Percentiles rank a stretch among this genome's conserved stretches.
These are phyloP conservation scores for Caenorhabditis angaria DNA, from an alignment of 2,888 invertebrate genomes.

Conservation along the genomic window DNA sequence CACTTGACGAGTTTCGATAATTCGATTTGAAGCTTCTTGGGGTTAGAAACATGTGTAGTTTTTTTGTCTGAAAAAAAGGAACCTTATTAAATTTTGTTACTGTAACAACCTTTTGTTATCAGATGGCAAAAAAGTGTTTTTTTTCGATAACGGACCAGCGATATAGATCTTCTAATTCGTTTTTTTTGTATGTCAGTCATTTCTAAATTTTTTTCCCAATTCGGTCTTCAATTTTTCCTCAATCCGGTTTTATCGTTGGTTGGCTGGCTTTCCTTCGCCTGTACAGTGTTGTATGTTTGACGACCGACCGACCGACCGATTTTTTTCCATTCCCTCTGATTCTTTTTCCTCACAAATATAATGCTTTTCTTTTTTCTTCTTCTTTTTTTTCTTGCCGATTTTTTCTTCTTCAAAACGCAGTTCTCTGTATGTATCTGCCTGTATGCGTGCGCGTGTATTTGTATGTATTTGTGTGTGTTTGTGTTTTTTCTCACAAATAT, in stretches of 20 bases:
- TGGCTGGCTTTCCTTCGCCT: not conserved
- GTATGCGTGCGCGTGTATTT: not conserved
- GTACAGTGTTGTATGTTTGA: conserved; percentile 4
- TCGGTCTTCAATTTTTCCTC: not conserved
- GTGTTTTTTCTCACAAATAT: not conserved
- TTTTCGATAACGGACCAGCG: not conserved
- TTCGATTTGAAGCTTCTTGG: no score
- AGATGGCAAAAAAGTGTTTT: no score
- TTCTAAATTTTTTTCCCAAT: no score
- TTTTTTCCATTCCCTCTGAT: conserved; percentile 1
- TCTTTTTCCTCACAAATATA: not conserved
- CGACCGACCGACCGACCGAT: conserved; percentile 3
- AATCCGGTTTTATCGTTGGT: not conserved
- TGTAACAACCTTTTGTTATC: no score
- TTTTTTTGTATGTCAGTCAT: no score
- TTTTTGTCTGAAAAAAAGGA: no score
- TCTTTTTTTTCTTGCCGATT: not conserved
- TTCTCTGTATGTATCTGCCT: not conserved
- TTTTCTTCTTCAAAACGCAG: not conserved
- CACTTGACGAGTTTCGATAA: no score
- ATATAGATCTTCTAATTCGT: not conserved
- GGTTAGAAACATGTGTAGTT: no score
- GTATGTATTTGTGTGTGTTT: not conserved
- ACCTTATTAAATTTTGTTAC: no score
- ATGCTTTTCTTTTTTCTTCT: not conserved